Base-by-base conservation (phyloP, 2,797 vertebrate species). In the Apogon talboti region DNA sequence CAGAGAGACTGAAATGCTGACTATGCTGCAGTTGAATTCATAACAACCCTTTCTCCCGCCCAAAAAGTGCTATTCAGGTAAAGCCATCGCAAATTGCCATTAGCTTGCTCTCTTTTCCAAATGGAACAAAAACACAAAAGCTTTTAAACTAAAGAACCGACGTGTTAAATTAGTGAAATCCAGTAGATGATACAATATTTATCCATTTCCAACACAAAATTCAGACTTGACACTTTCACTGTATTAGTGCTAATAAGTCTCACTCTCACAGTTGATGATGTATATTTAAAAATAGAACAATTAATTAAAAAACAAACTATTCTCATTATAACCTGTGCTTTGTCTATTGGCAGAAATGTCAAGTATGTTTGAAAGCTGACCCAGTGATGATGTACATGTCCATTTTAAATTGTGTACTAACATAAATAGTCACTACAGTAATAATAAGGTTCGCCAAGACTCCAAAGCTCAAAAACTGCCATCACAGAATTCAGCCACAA, bases 71-170 rank as follows among this genome's bases (percentile, higher is more conserved):
- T 64, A 35, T 71, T 58, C 54, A 67, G 14, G 18, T 40, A 58
- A 37, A 18, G 66, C 56, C 54, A 76, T 63, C 44, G 65, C 10
- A 62, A 21, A 74, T 50, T 67, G 47, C 67, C 55, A 79, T 78
- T 67, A 52, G 54, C 40, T 69, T 76, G 42, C 61, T 74, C 33
- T 51, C 42, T 81, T 70, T 67, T 55, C 76, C 64, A 78, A 35
- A 69, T 14, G 58, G 55, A 77, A 86, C 66, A 81, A 79, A 91
- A 38, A 16, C 53, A 85, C 50, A 81, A 74, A 51, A 72, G 72
- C 76, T 57, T 75, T 84, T 66, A 68, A 82, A 16, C 38, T 33
- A 75, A 57, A 40, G 16, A 59, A 46, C 46, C 64, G 57, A 66
- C 64, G 24, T 71, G 47, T 60, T 70, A 55, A 54, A 28, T 58